Evolutionary conservation across 2,888 invertebrate genomes (phyloP), one percentile per base, ranked within the genome.

Genomic region (Leptinotarsa peninsularis): DNA sequence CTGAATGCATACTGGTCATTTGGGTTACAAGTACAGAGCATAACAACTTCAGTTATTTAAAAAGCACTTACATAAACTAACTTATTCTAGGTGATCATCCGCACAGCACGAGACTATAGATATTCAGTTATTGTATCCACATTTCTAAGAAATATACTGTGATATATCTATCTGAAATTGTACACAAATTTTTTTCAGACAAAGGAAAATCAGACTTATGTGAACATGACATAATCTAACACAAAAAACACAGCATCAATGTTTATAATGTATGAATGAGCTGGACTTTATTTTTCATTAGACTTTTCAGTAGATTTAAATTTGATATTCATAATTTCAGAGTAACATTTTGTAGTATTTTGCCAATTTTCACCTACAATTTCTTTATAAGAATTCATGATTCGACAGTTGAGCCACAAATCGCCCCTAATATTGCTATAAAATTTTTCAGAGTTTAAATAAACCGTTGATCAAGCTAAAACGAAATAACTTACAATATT

Each of bases 1-100:
- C 88, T 90, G 89, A 89, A 89, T 89, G 89, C 89, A 89, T 89
- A 89, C 89, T 90, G 89, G 90, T 89, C 89, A 89, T 88, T 88
- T 88, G 87, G 88, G 89, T 89, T 89, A 89, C 88, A 89, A 88
- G 88, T 88, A 88, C 88, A 88, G 88, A 88, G 87, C 86, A 85
- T 86, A 88, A 89, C 88, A 88, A 88, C 88, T 86, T 86, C 85
- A 85, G 88, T 89, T 87, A 87, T 87, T 87, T 85, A 87, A 88
- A 88, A 89, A 89, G 89, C 89, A 88, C 88, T 88, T 88, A 88
- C 86, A 87, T 87, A 88, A 87, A 85, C 86, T 87, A 87, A 84
- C 86, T 86, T 87, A 83, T 80, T 82, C 84, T 84, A 85, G 82
- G 84, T 82, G 84, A 85, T 85, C 83, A 81, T 82, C 85, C 85